Base-by-base conservation (phyloP, 2,113 vertebrate genomes). In the Chaenocephalus aceratus region DNA sequence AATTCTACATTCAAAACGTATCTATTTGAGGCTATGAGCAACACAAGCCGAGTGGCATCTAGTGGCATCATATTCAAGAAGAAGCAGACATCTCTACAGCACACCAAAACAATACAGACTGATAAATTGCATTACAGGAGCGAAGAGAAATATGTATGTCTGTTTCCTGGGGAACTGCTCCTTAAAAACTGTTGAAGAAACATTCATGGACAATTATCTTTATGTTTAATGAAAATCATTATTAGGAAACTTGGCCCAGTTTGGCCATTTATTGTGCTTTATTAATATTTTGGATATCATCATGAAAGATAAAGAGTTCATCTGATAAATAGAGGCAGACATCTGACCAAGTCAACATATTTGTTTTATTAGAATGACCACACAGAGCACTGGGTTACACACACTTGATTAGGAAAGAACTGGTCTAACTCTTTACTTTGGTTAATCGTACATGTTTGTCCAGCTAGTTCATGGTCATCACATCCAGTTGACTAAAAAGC, bases 381-480 rank as follows among this genome's bases (percentile, higher is more conserved):
- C 10, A 54, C 10, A 15, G 4, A 45, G 11, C 21, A 45, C 3
- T 18, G 6, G 34, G 46, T 12, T 23, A 62, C 1, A 30, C 7
- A 21, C 23, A 48, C 6, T 18, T 4, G 21, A 64, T 46, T 4
- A 62, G 26, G 6, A n/a, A 21, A 36, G 51, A 6, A 68, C 13
- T 77, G 46, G 12, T 49, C 12, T 13, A 5, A 30, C 2, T 6
- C 1, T 72, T 36, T 34, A 26, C 23, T 53, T 10, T 56, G 11
- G 30, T 85, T 65, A 41, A 79, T 75, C 16, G 65, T 34, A 36
- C 46, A 45, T 23, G 36, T 60, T 73, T 57, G 23, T 44, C 15
- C 18, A 58, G 7, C 23, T 3, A 44, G 15, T 11, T 72, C 45
- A 52, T 41, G 52, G 49, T 21, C 26, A 56, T 66, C 34, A 52